A percentile compares a stretch with the other conserved stretches of the same genome.
Evolutionary conservation across 2,797 vertebrate genomes (phyloP).

Genomic region (Crax fasciolata): DNA sequence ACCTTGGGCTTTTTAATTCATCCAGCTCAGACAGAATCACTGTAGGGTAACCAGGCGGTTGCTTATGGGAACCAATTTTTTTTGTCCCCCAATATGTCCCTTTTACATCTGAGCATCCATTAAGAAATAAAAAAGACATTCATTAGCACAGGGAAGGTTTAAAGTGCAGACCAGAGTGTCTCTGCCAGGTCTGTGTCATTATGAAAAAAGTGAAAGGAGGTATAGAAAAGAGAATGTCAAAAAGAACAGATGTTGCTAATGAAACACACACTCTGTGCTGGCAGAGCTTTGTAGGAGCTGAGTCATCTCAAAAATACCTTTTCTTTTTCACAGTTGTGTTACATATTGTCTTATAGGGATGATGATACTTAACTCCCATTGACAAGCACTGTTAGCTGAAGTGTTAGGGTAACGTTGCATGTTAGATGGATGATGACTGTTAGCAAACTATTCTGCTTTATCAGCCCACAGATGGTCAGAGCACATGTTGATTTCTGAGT

Average conservation of each 20-base stretch:
- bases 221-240: conserved; percentile 11
- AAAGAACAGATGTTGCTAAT: conserved; percentile 32
- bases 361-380: conserved; percentile 25
- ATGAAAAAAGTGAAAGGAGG: neutral
- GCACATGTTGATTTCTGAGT: neutral
- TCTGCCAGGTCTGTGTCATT: neutral
- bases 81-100: neutral
- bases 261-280: conserved; percentile 21
- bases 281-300: neutral
- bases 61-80: conserved; percentile 33
- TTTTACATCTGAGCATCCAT: neutral
- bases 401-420: neutral
- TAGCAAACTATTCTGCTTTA: neutral
- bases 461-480: neutral
- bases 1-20: conserved; percentile 30
- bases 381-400: conserved; percentile 37
- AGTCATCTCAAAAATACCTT: neutral
- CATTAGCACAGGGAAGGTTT: neutral
- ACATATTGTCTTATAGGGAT: neutral
- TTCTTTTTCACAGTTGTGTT: neutral
- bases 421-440: neutral
- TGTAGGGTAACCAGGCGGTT: neutral
- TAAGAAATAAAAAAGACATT: conserved; percentile 13
- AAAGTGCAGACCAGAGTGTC: neutral
- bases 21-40: conserved; percentile 9